Evolutionary conservation across 2,888 invertebrate species (phyloP), one percentile per base, ranked within the genome.

Genomic region (Drosophila subsilvestris): DNA sequence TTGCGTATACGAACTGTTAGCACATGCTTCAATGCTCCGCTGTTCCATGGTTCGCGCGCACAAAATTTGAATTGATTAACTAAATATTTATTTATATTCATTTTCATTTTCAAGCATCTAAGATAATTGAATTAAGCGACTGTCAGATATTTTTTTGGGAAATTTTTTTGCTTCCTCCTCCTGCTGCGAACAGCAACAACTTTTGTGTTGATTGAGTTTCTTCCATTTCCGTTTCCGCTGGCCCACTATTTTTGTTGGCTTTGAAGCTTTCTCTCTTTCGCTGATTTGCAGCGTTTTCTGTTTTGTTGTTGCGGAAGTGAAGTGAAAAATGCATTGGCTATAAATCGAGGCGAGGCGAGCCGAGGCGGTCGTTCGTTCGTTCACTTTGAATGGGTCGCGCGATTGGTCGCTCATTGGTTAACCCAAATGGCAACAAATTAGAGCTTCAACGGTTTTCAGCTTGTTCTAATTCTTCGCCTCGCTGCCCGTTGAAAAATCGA

Each of bases 401-500:
- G 51, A 61, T 53, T 53, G 72, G 69, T 58, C 58, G 69, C 48
- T 54, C 67, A 68, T 63, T 74, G 87, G 89, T 80, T 80, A 78
- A 73, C 81, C 89, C 81, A 84, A 84, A 84, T 84, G 86, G 82
- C 79, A 75, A 79, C 87, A 85, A 87, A 88, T 88, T 87, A 89
- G 83, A 84, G 70, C 76, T 75, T 59, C 63, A 74, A 65, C 56
- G 71, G 74, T 78, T 80, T 74, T 65, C 72, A 62, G 73, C 75
- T 81, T 86, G 86, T 86, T 88, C 88, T 89, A 86, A 89, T 87
- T 89, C 82, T 82, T 80, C 75, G 86, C 85, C 75, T 84, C 91
- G 73, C 80, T 85, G 75, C 82, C 88, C 53, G 89, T 83, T 63
- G 92, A 91, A 85, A 92, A 92, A 76, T 92, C 92, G 82, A 92